These are phyloP conservation scores for Galeopterus variegatus DNA, from an alignment of 2,113 vertebrate genomes.

Conservation along the genomic window DNA sequence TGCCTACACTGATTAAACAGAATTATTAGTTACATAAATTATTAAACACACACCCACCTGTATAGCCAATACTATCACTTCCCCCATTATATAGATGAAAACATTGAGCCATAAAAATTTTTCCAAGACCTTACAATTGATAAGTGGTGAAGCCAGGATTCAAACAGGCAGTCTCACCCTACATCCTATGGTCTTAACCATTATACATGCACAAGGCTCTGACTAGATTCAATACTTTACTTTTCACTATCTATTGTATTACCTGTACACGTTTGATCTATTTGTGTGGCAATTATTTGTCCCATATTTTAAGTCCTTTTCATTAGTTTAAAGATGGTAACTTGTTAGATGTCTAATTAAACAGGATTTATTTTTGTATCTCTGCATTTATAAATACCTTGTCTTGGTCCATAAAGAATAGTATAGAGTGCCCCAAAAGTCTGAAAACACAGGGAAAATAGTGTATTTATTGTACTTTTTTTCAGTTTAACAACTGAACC, in stretches of 20 bases:
- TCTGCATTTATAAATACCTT: neutral
- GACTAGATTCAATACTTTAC: neutral
- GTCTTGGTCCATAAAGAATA: constrained; percentile 22
- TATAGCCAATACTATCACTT: neutral
- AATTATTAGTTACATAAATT: constrained; percentile 53
- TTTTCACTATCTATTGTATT: constrained; percentile 33
- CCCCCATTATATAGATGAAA: constrained; percentile 50
- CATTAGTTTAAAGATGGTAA: constrained; percentile 51
- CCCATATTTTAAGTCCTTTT: constrained; percentile 41
- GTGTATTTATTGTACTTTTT: constrained; percentile 6
- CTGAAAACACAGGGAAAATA: neutral
- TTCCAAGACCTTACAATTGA: neutral
- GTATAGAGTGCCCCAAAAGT: neutral
- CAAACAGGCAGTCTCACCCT: neutral
- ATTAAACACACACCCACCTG: constrained; percentile 4
- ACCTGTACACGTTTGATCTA: neutral
- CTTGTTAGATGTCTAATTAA: constrained; percentile 42
- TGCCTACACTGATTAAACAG: constrained; percentile 47
- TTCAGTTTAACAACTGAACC: constrained; percentile 47
- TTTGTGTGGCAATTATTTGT: constrained; percentile 32
- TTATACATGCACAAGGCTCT: neutral
- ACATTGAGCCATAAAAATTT: neutral
- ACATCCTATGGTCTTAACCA: constrained; percentile 12
- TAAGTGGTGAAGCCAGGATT: constrained; percentile 28
- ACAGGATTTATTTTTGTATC: constrained; percentile 18